Percentiles rank a stretch among this genome's conserved stretches.
These are phyloP conservation scores for Pyralis farinalis DNA, from an alignment of 2,888 invertebrate species.

Conservation along the genomic window DNA sequence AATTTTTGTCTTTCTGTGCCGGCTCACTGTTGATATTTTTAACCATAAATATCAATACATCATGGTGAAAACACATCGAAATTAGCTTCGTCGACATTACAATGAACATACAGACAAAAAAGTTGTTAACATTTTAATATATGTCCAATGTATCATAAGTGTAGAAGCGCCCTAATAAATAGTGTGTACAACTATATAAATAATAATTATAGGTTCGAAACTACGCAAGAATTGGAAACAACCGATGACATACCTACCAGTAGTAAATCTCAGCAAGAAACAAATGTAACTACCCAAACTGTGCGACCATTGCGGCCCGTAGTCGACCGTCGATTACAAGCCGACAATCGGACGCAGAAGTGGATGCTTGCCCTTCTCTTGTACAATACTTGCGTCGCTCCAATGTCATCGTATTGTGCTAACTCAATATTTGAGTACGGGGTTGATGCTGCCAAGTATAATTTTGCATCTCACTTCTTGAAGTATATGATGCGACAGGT, in stretches of 20 bases:
- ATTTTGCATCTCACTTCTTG: constrained; percentile 49
- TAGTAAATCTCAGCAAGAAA: constrained; percentile 6
- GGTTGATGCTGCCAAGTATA: constrained; percentile 66
- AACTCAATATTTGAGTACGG: constrained; percentile 63
- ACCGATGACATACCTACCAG: constrained; percentile 1
- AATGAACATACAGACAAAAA: too few species aligned
- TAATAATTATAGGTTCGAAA: constrained; percentile 44
- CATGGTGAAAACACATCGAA: too few species aligned
- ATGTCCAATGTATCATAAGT: too few species aligned
- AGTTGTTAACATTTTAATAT: too few species aligned
- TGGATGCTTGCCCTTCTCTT: constrained; percentile 68
- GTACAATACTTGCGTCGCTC: constrained; percentile 66
- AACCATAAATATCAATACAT: too few species aligned
- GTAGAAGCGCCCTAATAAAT: too few species aligned
- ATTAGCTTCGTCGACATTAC: too few species aligned
- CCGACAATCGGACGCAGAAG: constrained; percentile 40
- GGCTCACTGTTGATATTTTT: too few species aligned
- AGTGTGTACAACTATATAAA: too few species aligned
- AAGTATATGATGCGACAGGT: constrained; percentile 63
- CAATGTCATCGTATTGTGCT: constrained; percentile 66
- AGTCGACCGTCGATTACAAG: constrained; percentile 22
- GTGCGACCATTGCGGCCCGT: constrained; percentile 18
- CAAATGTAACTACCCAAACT: constrained; percentile 1
- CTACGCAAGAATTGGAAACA: constrained; percentile 39
- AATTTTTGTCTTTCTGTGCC: too few species aligned